Evolutionary conservation across 2,113 vertebrate species (phyloP), one percentile per base, ranked within the genome.

Genomic region (Danionella cerebrum): DNA sequence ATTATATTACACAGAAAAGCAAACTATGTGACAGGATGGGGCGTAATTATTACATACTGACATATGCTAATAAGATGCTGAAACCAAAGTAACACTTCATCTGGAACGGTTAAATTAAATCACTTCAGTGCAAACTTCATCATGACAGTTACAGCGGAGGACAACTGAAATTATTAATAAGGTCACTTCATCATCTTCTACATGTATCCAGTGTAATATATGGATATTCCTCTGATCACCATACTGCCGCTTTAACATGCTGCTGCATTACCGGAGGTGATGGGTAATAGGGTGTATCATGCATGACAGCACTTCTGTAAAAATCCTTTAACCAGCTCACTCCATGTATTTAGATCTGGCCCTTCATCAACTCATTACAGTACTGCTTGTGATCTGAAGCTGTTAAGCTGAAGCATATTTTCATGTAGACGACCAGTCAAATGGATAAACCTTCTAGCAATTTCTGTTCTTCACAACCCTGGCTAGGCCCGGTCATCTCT

Each of bases 1-100:
- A 80, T 72, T 70, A 70, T 75, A 54, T 14, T 67, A 69, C 69
- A 55, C 2, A 60, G 70, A n/a, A 52, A 63, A 22, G 9, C 18
- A 44, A 33, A 41, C 41, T 18, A 24, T 39, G 14, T 51, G 54
- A 35, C 54, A 31, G 45, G n/a, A 14, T 11, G 22, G 4, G 35
- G 14, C 18, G 19, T 47, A 44, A 65, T 35, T 52, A 44, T 54
- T 59, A 59, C 19, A 29, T 45, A 18, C 25, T 45, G 54, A 59
- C 42, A 22, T 16, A 27, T 57, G 45, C 35, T 36, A 33, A 35
- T 67, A 55, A 33, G 27, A 67, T 45, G 31, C n/a, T 42, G 19
- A 57, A 48, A 50, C 38, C 35, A 38, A 41, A 29, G 10, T 29
- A 48, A 48, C 31, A 18, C 31, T 50, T 60, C 42, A 27, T 60